Percentiles rank a stretch among this genome's conserved stretches.
Evolutionary conservation across 1,140 invertebrate genomes (phyloP).

Genomic region (Neodiprion virginianus): DNA sequence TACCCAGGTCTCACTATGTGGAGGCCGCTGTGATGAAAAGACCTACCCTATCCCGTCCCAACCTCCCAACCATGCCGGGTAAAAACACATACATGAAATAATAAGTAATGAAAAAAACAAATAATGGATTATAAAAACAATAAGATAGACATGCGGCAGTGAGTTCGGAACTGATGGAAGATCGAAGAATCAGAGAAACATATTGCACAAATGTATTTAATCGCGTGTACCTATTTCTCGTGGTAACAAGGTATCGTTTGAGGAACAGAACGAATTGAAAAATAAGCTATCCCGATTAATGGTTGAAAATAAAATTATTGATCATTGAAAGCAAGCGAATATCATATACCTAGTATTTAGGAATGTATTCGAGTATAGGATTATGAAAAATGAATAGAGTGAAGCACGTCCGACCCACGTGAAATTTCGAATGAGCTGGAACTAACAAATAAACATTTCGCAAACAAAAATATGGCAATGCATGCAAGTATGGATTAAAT

Average conservation of each 20-base stretch:
- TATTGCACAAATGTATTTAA: constrained; percentile 1
- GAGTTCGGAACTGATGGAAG: not conserved
- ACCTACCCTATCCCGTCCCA: not conserved
- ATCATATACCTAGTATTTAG: not conserved
- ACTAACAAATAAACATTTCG: not conserved
- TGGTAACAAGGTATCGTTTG: constrained; percentile 2
- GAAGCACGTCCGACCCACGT: not conserved
- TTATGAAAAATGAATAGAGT: constrained; percentile 1
- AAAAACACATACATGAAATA: not conserved
- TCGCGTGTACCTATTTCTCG: not conserved
- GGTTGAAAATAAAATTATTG: not conserved
- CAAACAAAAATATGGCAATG: constrained; percentile 3
- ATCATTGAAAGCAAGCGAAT: constrained; percentile 1
- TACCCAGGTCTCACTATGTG: not conserved
- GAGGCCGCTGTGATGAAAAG: not conserved
- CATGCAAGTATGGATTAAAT: not conserved
- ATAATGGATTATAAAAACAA: not conserved
- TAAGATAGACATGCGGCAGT: constrained; percentile 1
- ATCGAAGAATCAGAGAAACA: not conserved
- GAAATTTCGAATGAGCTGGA: not conserved
- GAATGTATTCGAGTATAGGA: constrained; percentile 1
- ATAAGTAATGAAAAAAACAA: not conserved
- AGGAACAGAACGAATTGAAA: not conserved
- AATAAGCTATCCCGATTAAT: constrained; percentile 3
- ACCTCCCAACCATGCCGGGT: not conserved